Evolutionary conservation across 2,797 vertebrate genomes (phyloP), one percentile per base, ranked within the genome.

Genomic region (Coilia nasus): DNA sequence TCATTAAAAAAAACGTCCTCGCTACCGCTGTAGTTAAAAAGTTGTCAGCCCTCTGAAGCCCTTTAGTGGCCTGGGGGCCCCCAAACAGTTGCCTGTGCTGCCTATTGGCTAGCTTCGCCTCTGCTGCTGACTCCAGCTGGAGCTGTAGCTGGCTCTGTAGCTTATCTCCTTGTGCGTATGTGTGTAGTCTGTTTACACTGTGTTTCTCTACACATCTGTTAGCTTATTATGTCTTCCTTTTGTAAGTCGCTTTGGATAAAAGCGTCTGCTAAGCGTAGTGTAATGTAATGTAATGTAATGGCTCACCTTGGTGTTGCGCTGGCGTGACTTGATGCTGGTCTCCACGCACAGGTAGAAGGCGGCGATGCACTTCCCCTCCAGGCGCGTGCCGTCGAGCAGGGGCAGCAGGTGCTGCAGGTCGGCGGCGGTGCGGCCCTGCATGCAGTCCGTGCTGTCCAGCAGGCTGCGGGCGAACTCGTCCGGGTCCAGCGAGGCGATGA

Each of bases 301-400:
- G 7, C 85, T 86, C 83, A 99, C 98, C 97, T 98, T 97, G 15
- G 97, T 99, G 91, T 99, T 98, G 88, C 95, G 96, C 90, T 99
- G 98, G 78, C 96, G 94, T 81, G 95, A 96, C 91, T 99, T 99
- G 92, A 99, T 99, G 92, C 97, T 95, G 1, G 96, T 95, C 92
- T 99, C 98, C 0, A 95, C 96, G 17, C 97, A 99, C 83, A 99
- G 95, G 90, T 98, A 99, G 94, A 99, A 99, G 83, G 97, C 95
- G 0, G 98, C 97, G 0, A 99, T 96, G 94, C 98, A 99, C 92
- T 99, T 98, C 0, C 97, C 98, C 87, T 99, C 98, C 89, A 97
- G 87, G 83, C 98, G 93, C 0, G 96, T 96, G 15, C 98, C 98
- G 85, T 99, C 98, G 87, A 99, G 94, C 89, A 99, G 90, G 0